These are phyloP conservation scores for Ostrea edulis DNA, from an alignment of 1,140 invertebrate species.

Conservation along the genomic window DNA sequence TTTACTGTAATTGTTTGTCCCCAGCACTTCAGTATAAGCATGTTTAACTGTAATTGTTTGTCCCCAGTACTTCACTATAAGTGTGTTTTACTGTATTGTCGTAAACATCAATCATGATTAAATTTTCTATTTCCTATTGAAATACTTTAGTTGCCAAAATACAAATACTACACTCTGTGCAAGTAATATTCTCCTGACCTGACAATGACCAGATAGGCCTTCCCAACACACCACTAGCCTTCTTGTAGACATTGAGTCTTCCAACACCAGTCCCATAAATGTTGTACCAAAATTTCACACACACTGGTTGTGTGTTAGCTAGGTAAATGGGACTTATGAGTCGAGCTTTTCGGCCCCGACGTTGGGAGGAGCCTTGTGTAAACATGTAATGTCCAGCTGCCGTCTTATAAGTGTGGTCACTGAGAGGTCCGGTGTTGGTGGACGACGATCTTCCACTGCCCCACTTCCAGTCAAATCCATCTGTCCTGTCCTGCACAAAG, in stretches of 20 bases:
- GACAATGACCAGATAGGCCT: constrained; percentile 52
- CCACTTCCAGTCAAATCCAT: constrained; percentile 73
- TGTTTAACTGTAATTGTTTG: no score
- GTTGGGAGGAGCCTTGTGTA: constrained; percentile 70
- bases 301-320: constrained; percentile 58
- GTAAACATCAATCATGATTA: no score
- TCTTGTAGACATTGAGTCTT: constrained; percentile 68
- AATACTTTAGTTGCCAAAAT: no score
- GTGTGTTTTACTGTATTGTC: no score
- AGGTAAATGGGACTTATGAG: constrained; percentile 62
- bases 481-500: constrained; percentile 62
- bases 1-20: no score
- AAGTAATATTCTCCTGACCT: constrained; percentile 49
- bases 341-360: constrained; percentile 68
- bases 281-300: constrained; percentile 85
- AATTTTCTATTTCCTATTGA: no score
- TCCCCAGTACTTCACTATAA: no score
- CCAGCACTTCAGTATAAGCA: no score
- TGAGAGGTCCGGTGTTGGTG: constrained; percentile 64
- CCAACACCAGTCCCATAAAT: constrained; percentile 84
- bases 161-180: no score
- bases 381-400: constrained; percentile 74
- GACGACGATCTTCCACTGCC: constrained; percentile 60
- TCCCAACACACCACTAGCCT: constrained; percentile 46
- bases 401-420: constrained; percentile 68